Base-by-base conservation (phyloP, 2,113 vertebrate species). In the Bettongia penicillata region DNA sequence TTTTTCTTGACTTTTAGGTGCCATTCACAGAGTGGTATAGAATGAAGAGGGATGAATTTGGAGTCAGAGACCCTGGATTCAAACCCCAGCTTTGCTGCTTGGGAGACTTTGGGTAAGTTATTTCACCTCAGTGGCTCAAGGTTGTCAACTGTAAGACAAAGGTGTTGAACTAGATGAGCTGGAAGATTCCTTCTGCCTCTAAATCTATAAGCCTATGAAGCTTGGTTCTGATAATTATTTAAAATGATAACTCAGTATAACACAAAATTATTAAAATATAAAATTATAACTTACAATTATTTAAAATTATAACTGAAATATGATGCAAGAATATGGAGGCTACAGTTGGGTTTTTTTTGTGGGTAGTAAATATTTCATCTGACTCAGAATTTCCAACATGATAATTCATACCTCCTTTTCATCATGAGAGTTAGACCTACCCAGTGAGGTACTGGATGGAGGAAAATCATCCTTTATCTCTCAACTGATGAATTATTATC, bases 221-320 rank as follows among this genome's bases (percentile, higher is more conserved):
- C 94, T 94, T 49, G 94, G 77, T 96, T 96, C 68, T 91, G 89
- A 97, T 91, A 97, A 97, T 97, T 97, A 95, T 97, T 97, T 98
- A 94, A 96, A 97, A 95, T 96, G 53, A 96, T 51, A 50, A 91
- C 92, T 96, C 93, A 92, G 96, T 93, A 91, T 57, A 68, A 68
- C 61, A 68, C 16, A 68, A 37, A 16, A 37, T 68, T 5, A 68
- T 61, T 68, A 68, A 68, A 37, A 37, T 68, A 68, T 68, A 68
- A 37, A 68, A 68, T 68, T 37, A 37, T 94, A 68, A 68, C 55
- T 57, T 57, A 97, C 91, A 97, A 97, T 97, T 97, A 95, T 97
- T 97, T 68, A 68, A 37, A 37, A 68, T 68, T 68, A 16, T 94
- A 68, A 37, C 93, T 95, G 96, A 96, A 97, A 95, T 68, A 93